Base-by-base conservation (phyloP, 1,140 invertebrate genomes). In the Drosophila repleta region DNA sequence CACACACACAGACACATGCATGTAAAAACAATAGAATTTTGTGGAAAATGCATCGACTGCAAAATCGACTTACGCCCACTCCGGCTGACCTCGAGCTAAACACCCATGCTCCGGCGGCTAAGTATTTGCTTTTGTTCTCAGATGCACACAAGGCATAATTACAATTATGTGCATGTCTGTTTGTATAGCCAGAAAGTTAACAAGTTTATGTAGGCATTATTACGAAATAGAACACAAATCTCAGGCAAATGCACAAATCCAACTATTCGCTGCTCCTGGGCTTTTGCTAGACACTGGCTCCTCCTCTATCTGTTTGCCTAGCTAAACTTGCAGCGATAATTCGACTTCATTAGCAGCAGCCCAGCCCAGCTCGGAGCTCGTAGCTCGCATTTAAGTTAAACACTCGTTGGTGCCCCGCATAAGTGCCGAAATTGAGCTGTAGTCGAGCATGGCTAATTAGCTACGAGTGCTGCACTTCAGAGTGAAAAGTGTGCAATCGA, bases 91-190 rank as follows among this genome's bases (percentile, higher is more conserved):
- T 70, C 61, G n/a, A 20, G 48, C 74, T 52, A 37, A 35, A 41
- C 18, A 15, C 52, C 55, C 41, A 46, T 8, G 1, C 43, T n/a
- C 2, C 18, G 46, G 66, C 56, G 45, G 66, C 68, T 63, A 53
- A 18, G 51, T 82, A 62, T 85, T 85, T 87, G 82, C 58, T 55
- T 87, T 88, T 82, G 75, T 74, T 76, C 78, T 75, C 62, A 82
- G 56, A 72, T 61, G 63, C 71, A 60, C 78, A 60, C 75, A 7
- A 17, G 56, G 82, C 78, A 84, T 87, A 82, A 85, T 85, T 88
- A 82, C 60, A 76, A 82, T 79, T 78, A 67, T 35, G 48, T 43
- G 29, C 49, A 26, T 73, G 51, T 61, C 15, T 55, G 17, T 41
- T 48, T 53, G 24, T 20, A 24, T 4, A 29, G 11, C 43, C 43